Percentiles rank a stretch among this genome's conserved stretches.
phyloP scores from a whole-genome alignment of 2,113 vertebrate species.

The Hystrix cristata region DNA sequence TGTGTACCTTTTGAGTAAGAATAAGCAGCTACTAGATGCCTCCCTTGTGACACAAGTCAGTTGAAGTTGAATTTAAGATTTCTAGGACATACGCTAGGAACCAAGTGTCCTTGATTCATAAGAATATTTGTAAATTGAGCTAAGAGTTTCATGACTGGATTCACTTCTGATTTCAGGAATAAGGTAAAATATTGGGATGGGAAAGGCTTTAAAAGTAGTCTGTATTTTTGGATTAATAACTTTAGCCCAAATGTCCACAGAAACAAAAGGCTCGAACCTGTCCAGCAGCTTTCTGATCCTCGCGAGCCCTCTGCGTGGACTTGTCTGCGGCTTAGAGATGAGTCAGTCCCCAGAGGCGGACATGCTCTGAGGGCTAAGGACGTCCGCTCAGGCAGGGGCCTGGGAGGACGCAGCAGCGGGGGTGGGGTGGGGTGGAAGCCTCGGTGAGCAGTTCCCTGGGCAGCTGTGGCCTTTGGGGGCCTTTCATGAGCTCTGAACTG shows the following conservation, averaged over 20 bases:
- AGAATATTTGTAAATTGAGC: constrained; percentile 10
- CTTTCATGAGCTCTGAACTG: background rate
- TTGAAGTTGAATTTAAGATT: background rate
- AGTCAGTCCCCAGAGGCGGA: background rate
- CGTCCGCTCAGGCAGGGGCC: background rate
- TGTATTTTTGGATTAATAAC: constrained; percentile 23
- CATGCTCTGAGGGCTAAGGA: background rate
- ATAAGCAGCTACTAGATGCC: background rate
- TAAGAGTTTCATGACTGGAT: background rate
- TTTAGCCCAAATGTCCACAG: background rate
- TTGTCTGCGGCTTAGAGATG: background rate
- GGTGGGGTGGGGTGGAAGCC: background rate
- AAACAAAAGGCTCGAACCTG: background rate
- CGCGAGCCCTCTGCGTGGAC: background rate
- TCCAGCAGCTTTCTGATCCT: background rate
- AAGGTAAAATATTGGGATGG: background rate
- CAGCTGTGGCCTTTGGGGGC: background rate
- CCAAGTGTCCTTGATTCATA: background rate
- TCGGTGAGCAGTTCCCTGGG: background rate
- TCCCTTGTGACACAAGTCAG: background rate
- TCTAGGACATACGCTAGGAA: background rate
- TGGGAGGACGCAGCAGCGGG: background rate
- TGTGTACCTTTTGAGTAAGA: background rate
- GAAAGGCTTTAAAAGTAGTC: background rate
- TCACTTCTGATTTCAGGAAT: constrained; percentile 23